These are phyloP conservation scores for Plutella xylostella DNA, from an alignment of 2,888 invertebrate genomes.

Conservation along the genomic window DNA sequence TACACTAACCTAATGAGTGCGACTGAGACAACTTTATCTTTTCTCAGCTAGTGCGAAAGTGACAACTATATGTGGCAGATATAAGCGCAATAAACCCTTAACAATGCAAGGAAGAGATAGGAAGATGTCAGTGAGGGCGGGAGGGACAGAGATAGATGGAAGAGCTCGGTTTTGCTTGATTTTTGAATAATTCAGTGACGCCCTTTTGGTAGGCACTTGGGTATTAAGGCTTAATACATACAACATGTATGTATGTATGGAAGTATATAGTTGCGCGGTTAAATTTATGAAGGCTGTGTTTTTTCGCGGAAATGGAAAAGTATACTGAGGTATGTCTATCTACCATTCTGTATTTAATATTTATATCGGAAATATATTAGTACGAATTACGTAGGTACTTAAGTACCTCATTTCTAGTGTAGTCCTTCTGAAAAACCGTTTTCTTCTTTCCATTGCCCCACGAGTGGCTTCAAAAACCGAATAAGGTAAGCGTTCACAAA, in stretches of 20 bases:
- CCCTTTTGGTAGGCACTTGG: conserved; percentile 37
- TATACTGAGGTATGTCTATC: too few species aligned
- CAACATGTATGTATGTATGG: not conserved
- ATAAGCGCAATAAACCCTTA: conserved; percentile 60
- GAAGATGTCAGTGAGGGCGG: conserved; percentile 17
- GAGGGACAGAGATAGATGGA: conserved; percentile 33
- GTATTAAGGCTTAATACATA: not conserved
- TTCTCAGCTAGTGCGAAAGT: conserved; percentile 18
- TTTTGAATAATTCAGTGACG: conserved; percentile 57
- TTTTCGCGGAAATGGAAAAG: too few species aligned
- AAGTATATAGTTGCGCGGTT: too few species aligned
- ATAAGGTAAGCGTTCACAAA: too few species aligned
- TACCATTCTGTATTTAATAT: too few species aligned
- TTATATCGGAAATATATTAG: too few species aligned
- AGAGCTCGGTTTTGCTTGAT: conserved; percentile 51
- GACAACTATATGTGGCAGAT: conserved; percentile 52
- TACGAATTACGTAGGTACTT: too few species aligned
- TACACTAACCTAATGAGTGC: conserved; percentile 64
- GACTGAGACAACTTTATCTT: conserved; percentile 36
- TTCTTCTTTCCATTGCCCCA: too few species aligned
- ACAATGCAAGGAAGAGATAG: conserved; percentile 29
- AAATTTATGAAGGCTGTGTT: too few species aligned
- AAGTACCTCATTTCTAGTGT: too few species aligned
- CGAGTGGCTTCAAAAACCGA: too few species aligned
- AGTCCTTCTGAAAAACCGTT: too few species aligned